phyloP scores from a whole-genome alignment of 2,797 vertebrate species.

The Manis javanica region DNA sequence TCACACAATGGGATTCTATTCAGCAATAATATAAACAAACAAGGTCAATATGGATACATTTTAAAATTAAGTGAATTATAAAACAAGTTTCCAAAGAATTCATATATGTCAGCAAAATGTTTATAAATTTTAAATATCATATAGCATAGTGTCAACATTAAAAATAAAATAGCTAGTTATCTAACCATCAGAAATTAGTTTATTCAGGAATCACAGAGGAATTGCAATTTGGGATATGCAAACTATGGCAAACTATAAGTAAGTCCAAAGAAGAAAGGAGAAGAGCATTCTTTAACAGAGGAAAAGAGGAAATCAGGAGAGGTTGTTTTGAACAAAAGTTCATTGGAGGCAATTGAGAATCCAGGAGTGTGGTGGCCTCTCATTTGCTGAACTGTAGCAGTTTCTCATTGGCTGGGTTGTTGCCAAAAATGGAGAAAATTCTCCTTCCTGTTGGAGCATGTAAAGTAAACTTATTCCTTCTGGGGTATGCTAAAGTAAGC shows the following conservation, averaged over 20 bases:
- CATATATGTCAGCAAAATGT: background rate
- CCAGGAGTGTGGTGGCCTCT: background rate
- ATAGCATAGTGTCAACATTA: background rate
- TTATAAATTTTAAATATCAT: background rate
- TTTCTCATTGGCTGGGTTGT: background rate
- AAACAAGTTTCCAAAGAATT: background rate
- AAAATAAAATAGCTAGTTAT: background rate
- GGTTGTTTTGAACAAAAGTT: background rate
- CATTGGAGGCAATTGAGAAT: background rate
- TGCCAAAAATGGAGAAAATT: background rate
- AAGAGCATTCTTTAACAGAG: background rate
- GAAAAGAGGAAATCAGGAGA: background rate
- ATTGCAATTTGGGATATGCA: background rate
- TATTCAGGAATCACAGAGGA: background rate
- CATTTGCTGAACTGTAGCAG: background rate
- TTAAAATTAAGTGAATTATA: background rate
- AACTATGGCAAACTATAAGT: background rate
- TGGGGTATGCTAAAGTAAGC: background rate
- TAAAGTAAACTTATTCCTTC: background rate
- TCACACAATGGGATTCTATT: background rate
- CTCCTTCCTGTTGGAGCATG: background rate
- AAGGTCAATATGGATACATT: background rate
- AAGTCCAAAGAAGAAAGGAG: background rate
- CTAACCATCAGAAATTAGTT: background rate
- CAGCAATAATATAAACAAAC: background rate